Evolutionary conservation across 2,113 vertebrate genomes (phyloP).

Genomic region (Equus przewalskii): DNA sequence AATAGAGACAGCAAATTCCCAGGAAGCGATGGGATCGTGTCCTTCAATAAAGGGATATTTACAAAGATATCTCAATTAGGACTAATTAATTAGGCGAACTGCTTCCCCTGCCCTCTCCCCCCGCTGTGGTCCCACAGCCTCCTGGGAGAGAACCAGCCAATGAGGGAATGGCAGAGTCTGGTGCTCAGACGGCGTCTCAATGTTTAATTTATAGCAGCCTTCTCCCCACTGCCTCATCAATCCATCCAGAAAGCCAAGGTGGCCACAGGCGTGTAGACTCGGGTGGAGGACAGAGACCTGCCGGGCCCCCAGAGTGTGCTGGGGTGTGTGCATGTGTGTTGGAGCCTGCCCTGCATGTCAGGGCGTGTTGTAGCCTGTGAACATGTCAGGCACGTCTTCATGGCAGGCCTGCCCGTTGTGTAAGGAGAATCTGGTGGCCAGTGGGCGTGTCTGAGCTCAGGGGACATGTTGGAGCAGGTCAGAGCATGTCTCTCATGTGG

Average conservation of each 20-base stretch:
- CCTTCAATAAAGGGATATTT: constrained; percentile 74
- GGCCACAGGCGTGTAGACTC: not conserved
- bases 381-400: not conserved
- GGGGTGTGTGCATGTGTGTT: rapidly evolving
- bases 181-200: not conserved
- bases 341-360: not conserved
- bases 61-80: constrained; percentile 80
- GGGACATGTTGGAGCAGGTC: not conserved
- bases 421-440: not conserved
- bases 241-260: not conserved
- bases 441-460: not conserved
- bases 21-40: constrained; percentile 43
- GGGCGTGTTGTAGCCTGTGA: not conserved
- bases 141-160: constrained; percentile 57
- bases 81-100: constrained; percentile 77
- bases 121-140: not conserved
- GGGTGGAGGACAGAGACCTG: not conserved
- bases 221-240: not conserved
- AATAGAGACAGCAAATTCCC: constrained; percentile 52
- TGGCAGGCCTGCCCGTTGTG: not conserved
- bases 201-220: constrained; percentile 71
- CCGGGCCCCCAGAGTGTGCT: not conserved
- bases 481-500: rapidly evolving
- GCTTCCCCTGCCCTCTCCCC: constrained; percentile 63
- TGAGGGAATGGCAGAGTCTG: not conserved